Conservation (phyloP, 1,140 invertebrate genomes). For the Drosophila setifemur region DNA sequence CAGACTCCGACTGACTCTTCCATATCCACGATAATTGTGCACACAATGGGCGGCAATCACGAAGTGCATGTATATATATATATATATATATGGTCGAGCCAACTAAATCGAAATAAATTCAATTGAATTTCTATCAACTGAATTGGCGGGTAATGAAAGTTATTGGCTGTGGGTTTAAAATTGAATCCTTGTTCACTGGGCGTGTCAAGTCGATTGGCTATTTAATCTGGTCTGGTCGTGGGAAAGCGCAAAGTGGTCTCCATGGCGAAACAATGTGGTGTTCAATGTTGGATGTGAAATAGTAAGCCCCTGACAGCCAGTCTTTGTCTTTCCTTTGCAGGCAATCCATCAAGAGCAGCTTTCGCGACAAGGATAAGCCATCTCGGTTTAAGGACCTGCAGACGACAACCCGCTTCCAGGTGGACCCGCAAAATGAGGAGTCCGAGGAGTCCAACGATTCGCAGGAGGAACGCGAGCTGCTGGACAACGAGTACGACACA, state of each 20-base stretch:
- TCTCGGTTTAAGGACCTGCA: conserved; percentile 85
- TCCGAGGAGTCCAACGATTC: conserved; percentile 82
- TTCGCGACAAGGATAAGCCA: conserved; percentile 85
- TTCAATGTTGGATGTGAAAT: not conserved
- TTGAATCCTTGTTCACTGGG: conserved; percentile 7
- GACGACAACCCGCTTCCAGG: conserved; percentile 85
- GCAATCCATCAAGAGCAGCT: conserved; percentile 84
- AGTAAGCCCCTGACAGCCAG: not conserved
- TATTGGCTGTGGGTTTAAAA: conserved; percentile 13
- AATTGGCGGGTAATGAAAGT: conserved; percentile 32
- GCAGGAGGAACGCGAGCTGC: conserved; percentile 84
- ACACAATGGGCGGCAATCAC: conserved; percentile 47
- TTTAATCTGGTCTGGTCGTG: too few relatives aligned
- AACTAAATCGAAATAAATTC: conserved; percentile 26
- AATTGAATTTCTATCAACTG: conserved; percentile 32
- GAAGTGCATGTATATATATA: conserved; percentile 36
- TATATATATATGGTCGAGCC: too few relatives aligned
- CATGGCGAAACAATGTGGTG: not conserved
- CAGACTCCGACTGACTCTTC: too few relatives aligned
- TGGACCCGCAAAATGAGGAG: conserved; percentile 82
- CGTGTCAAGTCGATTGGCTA: conserved; percentile 10
- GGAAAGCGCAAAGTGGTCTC: not conserved
- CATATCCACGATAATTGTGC: too few relatives aligned
- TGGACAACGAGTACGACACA: conserved; percentile 86
- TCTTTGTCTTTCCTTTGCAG: conserved; percentile 18